phyloP scores from a whole-genome alignment of 2,113 vertebrate genomes.

The Aythya baeri region DNA sequence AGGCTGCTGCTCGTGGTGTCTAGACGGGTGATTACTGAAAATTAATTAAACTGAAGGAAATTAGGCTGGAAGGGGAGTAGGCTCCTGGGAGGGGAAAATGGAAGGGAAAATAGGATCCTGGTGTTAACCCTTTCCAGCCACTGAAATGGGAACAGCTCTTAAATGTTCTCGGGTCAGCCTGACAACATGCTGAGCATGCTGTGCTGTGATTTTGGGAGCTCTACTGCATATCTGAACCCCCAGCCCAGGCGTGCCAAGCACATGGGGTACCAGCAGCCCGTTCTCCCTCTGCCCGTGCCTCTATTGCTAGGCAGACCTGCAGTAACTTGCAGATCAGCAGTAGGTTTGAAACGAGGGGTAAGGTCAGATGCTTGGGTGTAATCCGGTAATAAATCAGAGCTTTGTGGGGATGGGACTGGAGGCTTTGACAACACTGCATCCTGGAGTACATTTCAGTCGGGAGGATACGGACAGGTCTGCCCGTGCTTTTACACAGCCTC shows the following conservation, averaged over 20 bases:
- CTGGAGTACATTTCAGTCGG: not conserved
- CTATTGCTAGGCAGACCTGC: not conserved
- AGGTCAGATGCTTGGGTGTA: not conserved
- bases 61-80: constrained; percentile 68
- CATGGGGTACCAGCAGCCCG: not conserved
- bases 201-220: not conserved
- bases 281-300: not conserved
- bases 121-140: constrained; percentile 56
- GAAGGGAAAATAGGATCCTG: constrained; percentile 53
- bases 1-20: constrained; percentile 66
- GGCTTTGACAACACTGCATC: not conserved
- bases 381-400: not conserved
- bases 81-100: constrained; percentile 62
- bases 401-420: fast-evolving
- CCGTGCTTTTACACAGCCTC: constrained; percentile 13
- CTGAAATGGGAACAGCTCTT: not conserved
- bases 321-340: constrained; percentile 15
- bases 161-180: not conserved
- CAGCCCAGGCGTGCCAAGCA: not conserved
- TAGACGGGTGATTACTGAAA: constrained; percentile 74
- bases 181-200: not conserved
- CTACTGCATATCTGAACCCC: fast-evolving
- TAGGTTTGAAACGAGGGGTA: not conserved
- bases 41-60: constrained; percentile 73
- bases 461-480: not conserved